Conservation (phyloP, 2,797 vertebrate genomes). For the Pseudochirops cupreus region DNA sequence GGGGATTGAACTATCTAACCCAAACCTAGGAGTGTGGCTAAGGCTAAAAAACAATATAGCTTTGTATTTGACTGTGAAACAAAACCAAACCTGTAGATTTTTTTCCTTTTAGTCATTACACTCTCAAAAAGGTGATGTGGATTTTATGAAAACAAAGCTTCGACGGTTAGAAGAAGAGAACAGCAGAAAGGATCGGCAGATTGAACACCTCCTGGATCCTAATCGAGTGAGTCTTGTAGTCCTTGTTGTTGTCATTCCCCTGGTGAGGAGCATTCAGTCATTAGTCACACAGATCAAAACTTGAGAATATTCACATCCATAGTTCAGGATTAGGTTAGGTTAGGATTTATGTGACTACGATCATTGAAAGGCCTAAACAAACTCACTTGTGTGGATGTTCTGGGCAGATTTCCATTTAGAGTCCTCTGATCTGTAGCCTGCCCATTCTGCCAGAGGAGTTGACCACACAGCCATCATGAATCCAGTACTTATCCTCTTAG, state of each 20-base stretch:
- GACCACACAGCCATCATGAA: background rate
- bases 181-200: slow-evolving; percentile 92
- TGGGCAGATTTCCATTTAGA: background rate
- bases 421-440: background rate
- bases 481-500: background rate
- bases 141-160: slow-evolving; percentile 92
- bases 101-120: slow-evolving; percentile 85
- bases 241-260: rapidly evolving
- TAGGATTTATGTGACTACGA: background rate
- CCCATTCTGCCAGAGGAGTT: background rate
- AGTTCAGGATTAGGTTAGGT: background rate
- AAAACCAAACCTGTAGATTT: background rate
- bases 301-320: background rate
- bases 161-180: slow-evolving; percentile 94
- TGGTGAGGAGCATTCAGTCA: rapidly evolving
- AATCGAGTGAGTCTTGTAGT: slow-evolving; percentile 84
- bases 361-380: background rate
- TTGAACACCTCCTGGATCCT: slow-evolving; percentile 93
- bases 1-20: background rate
- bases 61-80: background rate
- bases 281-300: background rate
- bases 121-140: slow-evolving; percentile 90
- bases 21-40: background rate
- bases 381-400: background rate
- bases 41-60: background rate